phyloP scores from a whole-genome alignment of 2,888 invertebrate genomes.

The Lepeophtheirus nordmannii region DNA sequence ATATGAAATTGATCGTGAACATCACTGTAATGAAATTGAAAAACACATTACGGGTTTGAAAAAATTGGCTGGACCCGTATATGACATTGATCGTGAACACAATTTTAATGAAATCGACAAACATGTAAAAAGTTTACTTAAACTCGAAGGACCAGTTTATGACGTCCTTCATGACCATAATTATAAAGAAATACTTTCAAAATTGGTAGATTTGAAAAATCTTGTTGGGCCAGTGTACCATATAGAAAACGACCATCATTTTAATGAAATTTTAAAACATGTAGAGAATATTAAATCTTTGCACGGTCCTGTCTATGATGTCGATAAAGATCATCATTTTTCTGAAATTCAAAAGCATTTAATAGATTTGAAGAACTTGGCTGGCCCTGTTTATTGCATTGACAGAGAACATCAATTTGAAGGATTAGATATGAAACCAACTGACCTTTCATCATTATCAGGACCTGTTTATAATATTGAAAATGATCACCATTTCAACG shows the following conservation, averaged over 20 bases:
- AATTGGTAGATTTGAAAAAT: constrained; percentile 10
- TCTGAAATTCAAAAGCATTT: constrained; percentile 7
- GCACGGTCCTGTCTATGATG: constrained; percentile 17
- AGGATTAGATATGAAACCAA: not conserved
- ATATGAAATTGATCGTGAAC: constrained; percentile 20
- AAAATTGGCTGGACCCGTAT: constrained; percentile 12
- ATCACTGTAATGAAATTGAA: constrained; percentile 18
- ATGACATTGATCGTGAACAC: constrained; percentile 8
- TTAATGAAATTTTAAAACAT: constrained; percentile 16
- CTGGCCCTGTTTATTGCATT: constrained; percentile 21
- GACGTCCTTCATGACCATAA: constrained; percentile 13
- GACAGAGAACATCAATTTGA: constrained; percentile 12
- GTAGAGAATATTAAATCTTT: constrained; percentile 7
- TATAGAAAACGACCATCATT: constrained; percentile 14
- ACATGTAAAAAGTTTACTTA: not conserved
- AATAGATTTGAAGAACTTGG: constrained; percentile 7
- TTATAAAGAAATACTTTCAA: constrained; percentile 11
- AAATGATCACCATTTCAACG: not conserved
- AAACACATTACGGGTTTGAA: constrained; percentile 14
- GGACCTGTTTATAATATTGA: constrained; percentile 19
- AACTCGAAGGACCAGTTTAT: constrained; percentile 17
- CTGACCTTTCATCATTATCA: not conserved
- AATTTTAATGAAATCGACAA: constrained; percentile 1
- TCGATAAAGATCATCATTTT: constrained; percentile 10
- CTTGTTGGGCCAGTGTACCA: constrained; percentile 22